These are phyloP conservation scores for Gortyna flavago DNA, from an alignment of 2,888 invertebrate genomes.

Conservation along the genomic window DNA sequence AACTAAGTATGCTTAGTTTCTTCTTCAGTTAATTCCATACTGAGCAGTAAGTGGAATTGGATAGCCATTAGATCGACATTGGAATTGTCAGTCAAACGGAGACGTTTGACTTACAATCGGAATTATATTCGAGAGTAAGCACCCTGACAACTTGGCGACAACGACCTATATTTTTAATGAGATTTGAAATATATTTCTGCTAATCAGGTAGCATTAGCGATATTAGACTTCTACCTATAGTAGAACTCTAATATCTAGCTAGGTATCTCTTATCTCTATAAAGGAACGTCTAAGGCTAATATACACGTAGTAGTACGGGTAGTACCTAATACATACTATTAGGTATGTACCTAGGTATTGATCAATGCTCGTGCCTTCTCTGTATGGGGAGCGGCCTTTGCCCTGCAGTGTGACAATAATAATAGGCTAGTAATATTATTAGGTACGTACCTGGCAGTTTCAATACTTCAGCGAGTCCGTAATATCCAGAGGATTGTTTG, in stretches of 20 bases:
- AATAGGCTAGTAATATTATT: not conserved
- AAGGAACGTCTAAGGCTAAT: not conserved
- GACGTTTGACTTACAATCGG: too few species aligned
- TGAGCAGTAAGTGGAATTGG: not conserved
- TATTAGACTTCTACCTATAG: too few species aligned
- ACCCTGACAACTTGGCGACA: not conserved
- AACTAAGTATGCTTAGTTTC: not conserved
- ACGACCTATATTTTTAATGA: not conserved
- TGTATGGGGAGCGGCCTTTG: not conserved
- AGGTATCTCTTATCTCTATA: not conserved
- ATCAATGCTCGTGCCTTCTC: not conserved
- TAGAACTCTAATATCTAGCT: not conserved
- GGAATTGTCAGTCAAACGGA: too few species aligned
- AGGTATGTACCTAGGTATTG: not conserved
- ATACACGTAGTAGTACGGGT: not conserved
- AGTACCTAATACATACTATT: not conserved
- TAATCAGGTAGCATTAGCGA: too few species aligned
- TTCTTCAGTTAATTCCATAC: not conserved
- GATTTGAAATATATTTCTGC: not conserved
- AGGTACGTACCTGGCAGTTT: conserved; percentile 79
- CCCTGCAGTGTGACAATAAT: not conserved
- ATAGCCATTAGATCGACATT: too few species aligned
- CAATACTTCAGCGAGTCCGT: conserved; percentile 89
- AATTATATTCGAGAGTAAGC: too few species aligned
- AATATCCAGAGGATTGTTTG: conserved; percentile 90